Base-by-base conservation (phyloP, 2,113 vertebrate species). In the Oreochromis aureus region DNA sequence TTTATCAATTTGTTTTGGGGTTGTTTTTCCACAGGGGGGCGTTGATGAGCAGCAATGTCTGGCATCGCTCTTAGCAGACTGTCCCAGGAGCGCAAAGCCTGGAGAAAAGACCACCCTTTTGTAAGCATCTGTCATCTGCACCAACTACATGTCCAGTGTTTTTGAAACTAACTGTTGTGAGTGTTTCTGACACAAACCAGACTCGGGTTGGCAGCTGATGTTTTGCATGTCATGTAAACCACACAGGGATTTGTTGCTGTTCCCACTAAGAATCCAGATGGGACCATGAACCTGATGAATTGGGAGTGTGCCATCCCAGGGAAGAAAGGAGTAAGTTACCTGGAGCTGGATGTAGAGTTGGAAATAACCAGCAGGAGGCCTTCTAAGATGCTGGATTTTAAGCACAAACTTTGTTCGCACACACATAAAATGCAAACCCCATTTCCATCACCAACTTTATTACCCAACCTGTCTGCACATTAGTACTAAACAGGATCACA, bases 71-170 rank as follows among this genome's bases (percentile, higher is more conserved):
- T 99, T 92, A 99, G 98, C 97, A 97, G 99, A 96, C 97, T 99
- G 44, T 98, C 98, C 90, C 99, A 99, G 97, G 99, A 99, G 96
- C 97, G 98, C 88, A 99, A 99, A 96, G 98, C 99, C 44, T 99
- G 99, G 99, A 98, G 99, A 81, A 99, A 99, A 97, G 98, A 99
- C 95, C 98, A 99, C 94, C 99, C 99, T 1, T 99, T 99, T 96
- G 99, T 99, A 95, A 98, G 99, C 95, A 36, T 53, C 32, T 39
- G 16, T 32, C 22, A 76, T 34, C 16, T 78, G 18, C 7, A 32
- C 46, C 10, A 16, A 6, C 8, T 9, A 24, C 10, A 36, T 39
- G 2, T 11, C 16, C 2, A 15, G 7, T 6, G 32, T 12, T 13
- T 32, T 11, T 39, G 0, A 54, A 5, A 44, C 69, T 73, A 73